Conservation (phyloP, 2,797 vertebrate genomes). For the Danio jaintianensis region DNA sequence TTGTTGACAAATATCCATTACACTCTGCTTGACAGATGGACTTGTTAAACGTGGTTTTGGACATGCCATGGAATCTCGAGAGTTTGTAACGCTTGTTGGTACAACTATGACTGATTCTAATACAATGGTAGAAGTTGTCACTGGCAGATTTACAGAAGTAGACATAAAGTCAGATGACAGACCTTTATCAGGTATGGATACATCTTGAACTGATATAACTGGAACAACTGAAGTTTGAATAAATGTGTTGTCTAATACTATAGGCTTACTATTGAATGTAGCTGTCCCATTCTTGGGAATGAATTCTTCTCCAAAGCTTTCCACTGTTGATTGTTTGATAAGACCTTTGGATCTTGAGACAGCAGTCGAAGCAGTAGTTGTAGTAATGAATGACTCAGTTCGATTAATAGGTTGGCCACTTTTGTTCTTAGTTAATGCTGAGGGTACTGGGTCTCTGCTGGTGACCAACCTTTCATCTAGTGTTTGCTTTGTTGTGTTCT, state of each 20-base stretch:
- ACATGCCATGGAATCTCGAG: constrained; percentile 12
- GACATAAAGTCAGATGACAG: constrained; percentile 2
- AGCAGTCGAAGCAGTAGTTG: constrained; percentile 7
- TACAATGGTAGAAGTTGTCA: background rate
- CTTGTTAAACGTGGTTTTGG: constrained; percentile 4
- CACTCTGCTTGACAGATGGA: constrained; percentile 10
- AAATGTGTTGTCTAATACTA: constrained; percentile 13
- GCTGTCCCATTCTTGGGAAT: constrained; percentile 39
- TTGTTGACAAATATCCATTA: constrained; percentile 23
- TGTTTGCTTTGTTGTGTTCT: constrained; percentile 33
- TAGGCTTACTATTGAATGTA: constrained; percentile 1
- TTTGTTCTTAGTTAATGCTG: constrained; percentile 34
- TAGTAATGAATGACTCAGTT: background rate
- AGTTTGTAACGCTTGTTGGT: constrained; percentile 10
- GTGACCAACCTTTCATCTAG: constrained; percentile 41
- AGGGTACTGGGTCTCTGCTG: background rate
- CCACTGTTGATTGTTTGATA: constrained; percentile 72
- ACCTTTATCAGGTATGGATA: constrained; percentile 32
- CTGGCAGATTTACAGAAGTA: background rate
- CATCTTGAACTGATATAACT: constrained; percentile 10
- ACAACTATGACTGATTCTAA: constrained; percentile 23
- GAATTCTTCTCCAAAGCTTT: constrained; percentile 67
- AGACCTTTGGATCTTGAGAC: constrained; percentile 53
- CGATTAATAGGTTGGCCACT: background rate
- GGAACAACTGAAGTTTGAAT: constrained; percentile 16